Evolutionary conservation across 2,797 vertebrate species (phyloP).

Genomic region (Sebastes nivosus): DNA sequence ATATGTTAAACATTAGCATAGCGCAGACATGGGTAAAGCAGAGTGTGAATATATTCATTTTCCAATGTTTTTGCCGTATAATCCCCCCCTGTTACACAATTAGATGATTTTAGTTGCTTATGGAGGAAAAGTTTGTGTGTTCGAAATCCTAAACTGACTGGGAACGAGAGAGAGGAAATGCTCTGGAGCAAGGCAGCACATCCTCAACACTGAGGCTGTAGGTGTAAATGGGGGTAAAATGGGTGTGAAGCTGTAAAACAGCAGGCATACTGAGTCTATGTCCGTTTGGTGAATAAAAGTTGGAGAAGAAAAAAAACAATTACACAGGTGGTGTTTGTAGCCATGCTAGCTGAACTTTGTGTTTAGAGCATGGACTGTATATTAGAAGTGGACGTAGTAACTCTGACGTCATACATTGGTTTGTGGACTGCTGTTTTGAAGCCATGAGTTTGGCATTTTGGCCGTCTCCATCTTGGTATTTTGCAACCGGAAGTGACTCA

Average conservation of each 20-base stretch:
- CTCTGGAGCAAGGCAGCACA: neutral
- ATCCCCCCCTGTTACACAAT: neutral
- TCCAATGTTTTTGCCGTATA: neutral
- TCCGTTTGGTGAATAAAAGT: neutral
- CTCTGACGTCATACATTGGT: fast-evolving
- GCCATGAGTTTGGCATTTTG: fast-evolving
- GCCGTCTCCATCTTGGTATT: fast-evolving
- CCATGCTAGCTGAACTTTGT: neutral
- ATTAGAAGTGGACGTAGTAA: fast-evolving
- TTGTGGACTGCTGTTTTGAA: no score
- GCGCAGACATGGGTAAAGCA: slow-evolving; percentile 31
- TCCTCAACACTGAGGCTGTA: neutral
- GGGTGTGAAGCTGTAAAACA: neutral
- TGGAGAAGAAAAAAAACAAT: neutral
- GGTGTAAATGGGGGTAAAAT: neutral
- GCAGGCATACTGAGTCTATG: neutral
- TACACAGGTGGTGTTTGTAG: neutral
- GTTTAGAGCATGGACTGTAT: neutral
- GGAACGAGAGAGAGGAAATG: neutral
- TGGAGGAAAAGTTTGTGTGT: neutral
- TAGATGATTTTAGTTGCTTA: neutral
- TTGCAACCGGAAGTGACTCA: no score
- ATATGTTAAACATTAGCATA: slow-evolving; percentile 53
- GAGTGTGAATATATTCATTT: slow-evolving; percentile 42
- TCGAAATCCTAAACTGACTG: slow-evolving; percentile 2